A percentile compares a stretch with the other conserved stretches of the same genome.
These are phyloP conservation scores for Lycia hirtaria DNA, from an alignment of 2,888 invertebrate genomes.

Conservation along the genomic window DNA sequence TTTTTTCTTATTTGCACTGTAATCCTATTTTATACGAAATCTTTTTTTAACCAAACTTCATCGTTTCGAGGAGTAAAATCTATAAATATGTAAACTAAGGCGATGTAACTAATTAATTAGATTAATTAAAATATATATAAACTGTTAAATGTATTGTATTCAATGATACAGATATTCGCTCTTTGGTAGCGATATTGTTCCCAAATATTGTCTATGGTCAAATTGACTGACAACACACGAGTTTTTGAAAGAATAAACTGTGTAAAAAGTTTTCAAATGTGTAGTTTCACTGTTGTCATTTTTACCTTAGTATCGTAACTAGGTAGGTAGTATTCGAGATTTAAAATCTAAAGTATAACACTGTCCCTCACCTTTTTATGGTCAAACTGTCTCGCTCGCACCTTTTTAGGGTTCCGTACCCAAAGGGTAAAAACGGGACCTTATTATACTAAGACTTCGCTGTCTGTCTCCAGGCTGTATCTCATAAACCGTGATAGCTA, in stretches of 20 bases:
- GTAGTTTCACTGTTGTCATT: slow-evolving; percentile 57
- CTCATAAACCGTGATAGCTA: no score
- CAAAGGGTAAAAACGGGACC: no score
- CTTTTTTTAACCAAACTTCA: slow-evolving; percentile 12
- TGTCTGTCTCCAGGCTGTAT: no score
- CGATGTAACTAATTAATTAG: slow-evolving; percentile 34
- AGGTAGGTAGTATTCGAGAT: no score
- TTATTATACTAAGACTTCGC: no score
- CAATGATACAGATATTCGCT: slow-evolving; percentile 38
- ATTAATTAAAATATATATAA: slow-evolving; percentile 43
- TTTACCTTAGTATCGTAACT: no score
- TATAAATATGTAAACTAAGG: slow-evolving; percentile 33
- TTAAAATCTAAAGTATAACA: no score
- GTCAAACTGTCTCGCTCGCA: no score
- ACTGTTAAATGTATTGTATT: slow-evolving; percentile 42
- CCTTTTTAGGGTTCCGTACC: neutral
- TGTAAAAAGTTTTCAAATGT: slow-evolving; percentile 59
- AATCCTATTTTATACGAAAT: slow-evolving; percentile 7
- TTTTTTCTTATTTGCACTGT: slow-evolving; percentile 9
- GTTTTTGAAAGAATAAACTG: slow-evolving; percentile 74
- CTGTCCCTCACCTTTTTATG: no score
- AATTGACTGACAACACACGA: slow-evolving; percentile 59
- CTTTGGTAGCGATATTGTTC: slow-evolving; percentile 61
- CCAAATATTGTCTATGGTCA: slow-evolving; percentile 65
- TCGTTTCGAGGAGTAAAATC: slow-evolving; percentile 31